Conservation (phyloP, 2,797 vertebrate species). For the Chelonia mydas region DNA sequence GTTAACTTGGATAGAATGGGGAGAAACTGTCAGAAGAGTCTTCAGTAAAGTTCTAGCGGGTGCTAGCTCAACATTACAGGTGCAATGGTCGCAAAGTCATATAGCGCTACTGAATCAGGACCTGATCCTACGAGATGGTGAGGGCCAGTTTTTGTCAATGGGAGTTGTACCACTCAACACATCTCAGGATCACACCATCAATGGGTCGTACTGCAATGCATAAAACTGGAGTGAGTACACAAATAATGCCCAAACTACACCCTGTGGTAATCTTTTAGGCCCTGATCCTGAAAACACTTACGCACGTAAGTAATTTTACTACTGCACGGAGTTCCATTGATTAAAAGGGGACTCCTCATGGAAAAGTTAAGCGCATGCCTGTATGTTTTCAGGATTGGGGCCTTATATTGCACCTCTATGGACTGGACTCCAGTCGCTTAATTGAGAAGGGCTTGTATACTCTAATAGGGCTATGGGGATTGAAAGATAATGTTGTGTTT, state of each 20-base stretch:
- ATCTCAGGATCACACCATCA: not conserved
- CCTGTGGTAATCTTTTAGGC: not conserved
- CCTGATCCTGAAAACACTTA: constrained; percentile 1
- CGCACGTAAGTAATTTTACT: not conserved
- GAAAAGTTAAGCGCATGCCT: accelerated
- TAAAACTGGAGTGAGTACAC: not conserved
- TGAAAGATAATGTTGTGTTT: constrained; percentile 85
- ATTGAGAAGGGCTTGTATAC: constrained; percentile 36
- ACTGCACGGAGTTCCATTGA: not conserved
- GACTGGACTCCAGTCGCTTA: constrained; percentile 1
- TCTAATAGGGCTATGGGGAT: constrained; percentile 58
- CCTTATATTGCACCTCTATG: not conserved
- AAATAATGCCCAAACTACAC: constrained; percentile 10
- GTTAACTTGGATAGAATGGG: not conserved
- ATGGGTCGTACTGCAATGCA: not conserved
- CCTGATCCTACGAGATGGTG: not conserved
- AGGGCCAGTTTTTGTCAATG: constrained; percentile 23
- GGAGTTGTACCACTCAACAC: not conserved
- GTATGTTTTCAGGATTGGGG: constrained; percentile 54
- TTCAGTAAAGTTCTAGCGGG: not conserved
- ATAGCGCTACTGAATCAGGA: not conserved
- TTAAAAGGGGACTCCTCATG: not conserved
- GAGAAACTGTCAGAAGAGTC: not conserved
- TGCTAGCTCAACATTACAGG: not conserved
- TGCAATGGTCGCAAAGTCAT: not conserved